Percentiles rank a stretch among this genome's conserved stretches.
These are phyloP conservation scores for Zeuzera pyrina DNA, from an alignment of 2,888 invertebrate species.

Conservation along the genomic window DNA sequence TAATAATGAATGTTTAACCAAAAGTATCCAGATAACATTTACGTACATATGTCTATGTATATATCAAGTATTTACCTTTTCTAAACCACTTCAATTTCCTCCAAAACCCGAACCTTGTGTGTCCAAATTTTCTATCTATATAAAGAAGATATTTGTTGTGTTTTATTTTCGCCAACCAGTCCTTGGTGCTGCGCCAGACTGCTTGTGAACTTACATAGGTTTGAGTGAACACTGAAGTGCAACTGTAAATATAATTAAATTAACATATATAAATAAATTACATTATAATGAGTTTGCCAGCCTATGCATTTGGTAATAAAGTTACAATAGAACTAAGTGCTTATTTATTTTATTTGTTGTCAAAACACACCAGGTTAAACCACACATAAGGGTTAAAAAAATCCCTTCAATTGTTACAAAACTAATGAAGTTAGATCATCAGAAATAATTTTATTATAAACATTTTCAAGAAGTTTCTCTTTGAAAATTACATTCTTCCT, in stretches of 20 bases:
- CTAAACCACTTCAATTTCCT: constrained; percentile 69
- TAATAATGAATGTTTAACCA: too few relatives aligned
- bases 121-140: constrained; percentile 73
- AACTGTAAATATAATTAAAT: too few relatives aligned
- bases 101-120: constrained; percentile 74
- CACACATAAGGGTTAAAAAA: too few relatives aligned
- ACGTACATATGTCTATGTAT: too few relatives aligned
- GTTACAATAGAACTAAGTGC: too few relatives aligned
- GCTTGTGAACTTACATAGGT: constrained; percentile 63
- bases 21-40: too few relatives aligned
- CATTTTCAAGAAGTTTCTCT: neutral
- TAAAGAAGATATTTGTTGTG: constrained; percentile 60
- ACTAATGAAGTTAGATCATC: too few relatives aligned
- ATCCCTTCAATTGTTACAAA: too few relatives aligned
- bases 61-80: constrained; percentile 44
- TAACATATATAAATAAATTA: neutral
- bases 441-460: neutral
- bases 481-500: neutral
- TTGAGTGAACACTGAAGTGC: constrained; percentile 63
- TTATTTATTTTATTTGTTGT: too few relatives aligned
- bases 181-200: constrained; percentile 58
- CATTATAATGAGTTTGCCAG: too few relatives aligned
- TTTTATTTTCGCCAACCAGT: constrained; percentile 46
- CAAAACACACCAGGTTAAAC: too few relatives aligned
- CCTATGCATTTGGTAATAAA: too few relatives aligned